phyloP scores from a whole-genome alignment of 2,797 vertebrate genomes.

The Macrochelys suwanniensis region DNA sequence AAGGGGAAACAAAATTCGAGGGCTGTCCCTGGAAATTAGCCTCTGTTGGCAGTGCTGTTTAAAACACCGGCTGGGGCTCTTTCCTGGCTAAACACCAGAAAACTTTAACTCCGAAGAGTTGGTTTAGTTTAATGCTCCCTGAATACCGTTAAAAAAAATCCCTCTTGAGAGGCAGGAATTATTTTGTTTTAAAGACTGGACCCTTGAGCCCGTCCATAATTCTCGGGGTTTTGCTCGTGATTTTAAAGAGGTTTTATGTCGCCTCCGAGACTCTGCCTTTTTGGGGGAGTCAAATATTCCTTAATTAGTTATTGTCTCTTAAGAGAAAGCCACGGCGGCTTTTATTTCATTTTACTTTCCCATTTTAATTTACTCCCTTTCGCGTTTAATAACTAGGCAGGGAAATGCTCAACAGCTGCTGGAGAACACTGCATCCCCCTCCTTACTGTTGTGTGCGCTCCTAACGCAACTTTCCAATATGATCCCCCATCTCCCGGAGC shows the following conservation, averaged over 20 bases:
- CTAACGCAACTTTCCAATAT: background rate
- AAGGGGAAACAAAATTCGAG: background rate
- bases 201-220: slow-evolving; percentile 63
- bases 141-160: background rate
- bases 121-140: slow-evolving; percentile 24
- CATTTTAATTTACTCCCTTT: slow-evolving; percentile 78
- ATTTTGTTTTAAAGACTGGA: slow-evolving; percentile 52
- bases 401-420: slow-evolving; percentile 77
- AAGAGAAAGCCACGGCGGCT: slow-evolving; percentile 69
- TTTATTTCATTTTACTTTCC: slow-evolving; percentile 78
- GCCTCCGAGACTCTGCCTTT: slow-evolving; percentile 70
- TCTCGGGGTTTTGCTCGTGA: slow-evolving; percentile 59
- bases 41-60: rapidly evolving
- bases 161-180: slow-evolving; percentile 28
- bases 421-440: slow-evolving; percentile 62
- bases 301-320: slow-evolving; percentile 81
- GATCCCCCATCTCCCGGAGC: background rate
- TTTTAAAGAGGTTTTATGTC: slow-evolving; percentile 75
- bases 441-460: background rate
- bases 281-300: slow-evolving; percentile 81
- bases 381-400: slow-evolving; percentile 80
- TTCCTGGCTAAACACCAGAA: slow-evolving; percentile 14
- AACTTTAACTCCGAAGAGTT: slow-evolving; percentile 35
- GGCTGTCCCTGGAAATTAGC: background rate
- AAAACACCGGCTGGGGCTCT: background rate